phyloP scores from a whole-genome alignment of 1,140 invertebrate genomes.

The Formica selysi region DNA sequence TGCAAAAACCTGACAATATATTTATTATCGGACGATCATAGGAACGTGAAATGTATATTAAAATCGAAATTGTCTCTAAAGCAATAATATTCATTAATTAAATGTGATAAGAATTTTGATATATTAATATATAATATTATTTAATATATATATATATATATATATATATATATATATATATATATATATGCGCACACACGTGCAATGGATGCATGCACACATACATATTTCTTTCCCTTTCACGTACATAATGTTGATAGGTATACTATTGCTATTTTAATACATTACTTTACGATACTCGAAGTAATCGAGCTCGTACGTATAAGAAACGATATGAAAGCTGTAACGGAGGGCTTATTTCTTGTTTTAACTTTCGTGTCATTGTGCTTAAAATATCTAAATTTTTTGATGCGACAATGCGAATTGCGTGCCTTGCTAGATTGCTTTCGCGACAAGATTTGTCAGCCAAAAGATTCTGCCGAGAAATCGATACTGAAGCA shows the following conservation, averaged over 20 bases:
- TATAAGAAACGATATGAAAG: conserved; percentile 17
- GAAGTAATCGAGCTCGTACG: conserved; percentile 29
- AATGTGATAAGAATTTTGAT: background rate
- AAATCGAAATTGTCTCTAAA: background rate
- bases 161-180: no score
- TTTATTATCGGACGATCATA: no score
- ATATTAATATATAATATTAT: conserved; percentile 5
- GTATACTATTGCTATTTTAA: conserved; percentile 17
- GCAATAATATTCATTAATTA: background rate
- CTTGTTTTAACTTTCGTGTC: conserved; percentile 17
- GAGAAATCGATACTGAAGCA: conserved; percentile 26
- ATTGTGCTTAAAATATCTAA: conserved; percentile 36
- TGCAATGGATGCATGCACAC: no score
- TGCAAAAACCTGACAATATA: no score
- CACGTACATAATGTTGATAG: background rate
- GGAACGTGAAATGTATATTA: background rate
- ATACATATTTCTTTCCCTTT: background rate
- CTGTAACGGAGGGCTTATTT: conserved; percentile 43
- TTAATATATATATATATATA: no score
- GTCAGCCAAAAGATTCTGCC: conserved; percentile 21
- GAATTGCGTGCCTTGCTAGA: conserved; percentile 38
- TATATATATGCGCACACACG: no score
- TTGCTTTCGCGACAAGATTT: conserved; percentile 18
- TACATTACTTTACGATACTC: conserved; percentile 41
- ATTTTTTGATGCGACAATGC: conserved; percentile 23